Conservation (phyloP, 2,113 vertebrate species). For the Toxotes chatareus region DNA sequence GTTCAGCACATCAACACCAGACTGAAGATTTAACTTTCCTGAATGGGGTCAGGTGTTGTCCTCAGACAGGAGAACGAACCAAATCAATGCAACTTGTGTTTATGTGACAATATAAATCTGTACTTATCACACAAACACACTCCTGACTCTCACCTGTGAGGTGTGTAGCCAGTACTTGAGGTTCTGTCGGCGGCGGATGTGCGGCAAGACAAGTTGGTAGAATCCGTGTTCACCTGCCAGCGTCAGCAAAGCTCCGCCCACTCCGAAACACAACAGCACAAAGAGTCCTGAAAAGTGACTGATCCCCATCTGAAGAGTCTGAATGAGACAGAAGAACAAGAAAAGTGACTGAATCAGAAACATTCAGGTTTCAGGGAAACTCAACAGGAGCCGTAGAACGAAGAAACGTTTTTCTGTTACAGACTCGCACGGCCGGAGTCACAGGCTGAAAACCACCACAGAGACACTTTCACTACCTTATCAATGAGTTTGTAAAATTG, state of each 20-base stretch:
- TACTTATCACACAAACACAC: background rate
- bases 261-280: constrained; percentile 90
- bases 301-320: constrained; percentile 96
- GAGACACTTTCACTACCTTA: no score
- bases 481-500: no score
- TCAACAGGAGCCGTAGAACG: background rate
- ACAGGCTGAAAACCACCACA: no score
- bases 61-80: background rate
- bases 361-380: background rate
- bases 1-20: background rate
- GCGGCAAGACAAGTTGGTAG: constrained; percentile 88
- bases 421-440: no score
- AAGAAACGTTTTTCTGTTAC: background rate
- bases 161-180: constrained; percentile 95
- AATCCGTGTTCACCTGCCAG: constrained; percentile 89
- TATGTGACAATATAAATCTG: background rate
- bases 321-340: constrained; percentile 34
- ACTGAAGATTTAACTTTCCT: no score
- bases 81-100: background rate
- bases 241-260: constrained; percentile 89
- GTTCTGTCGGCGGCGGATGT: constrained; percentile 86
- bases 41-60: background rate
- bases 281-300: constrained; percentile 93
- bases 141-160: constrained; percentile 85
- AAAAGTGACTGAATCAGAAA: background rate